Evolutionary conservation across 1,140 invertebrate species (phyloP), one percentile per base, ranked within the genome.

Genomic region (Brachionus calyciflorus): DNA sequence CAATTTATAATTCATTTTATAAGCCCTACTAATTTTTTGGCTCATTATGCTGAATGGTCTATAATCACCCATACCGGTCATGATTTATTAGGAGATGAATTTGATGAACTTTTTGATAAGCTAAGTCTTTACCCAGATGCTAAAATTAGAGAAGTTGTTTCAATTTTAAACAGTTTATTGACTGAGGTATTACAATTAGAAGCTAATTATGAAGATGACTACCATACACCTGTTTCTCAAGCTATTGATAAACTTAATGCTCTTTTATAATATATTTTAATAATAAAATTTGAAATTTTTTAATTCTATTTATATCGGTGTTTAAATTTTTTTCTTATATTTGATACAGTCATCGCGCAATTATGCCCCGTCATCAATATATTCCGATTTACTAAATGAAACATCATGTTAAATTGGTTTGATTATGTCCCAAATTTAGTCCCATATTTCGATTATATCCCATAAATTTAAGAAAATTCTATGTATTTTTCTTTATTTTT

Each of bases 1-100:
- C 60, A 65, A 65, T 65, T 65, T 65, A 37, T 65, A 3, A 65
- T 65, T 65, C 60, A 65, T 44, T 65, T 44, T 44, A 44, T 65
- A 12, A 65, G 60, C 12, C 60, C 60, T 44, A 44, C 33, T 41
- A 44, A 65, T n/a, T 65, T 65, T 41, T 17, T 65, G 3, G 26
- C 26, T 21, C 7, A 65, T 24, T 65, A 65, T 65, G 60, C 37
- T 14, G 60, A 65, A 65, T 65, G 60, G 60, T 41, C 60, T 10
- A 21, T 65, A 0, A 65, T 65, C 24, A 65, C 60, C 44, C 60
- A 65, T n/a, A 24, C 37, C 28, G 60, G 60, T 6, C 60, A 65
- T 26, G 40, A 44, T n/a, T n/a, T 65, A 24, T 24, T 44, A 12
- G 60, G 60, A 3, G 60, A 65, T 14, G 60, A 65, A 26, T 65